Percentiles rank a stretch among this genome's conserved stretches.
phyloP scores from a whole-genome alignment of 2,888 invertebrate species.

The Drosophila dives region DNA sequence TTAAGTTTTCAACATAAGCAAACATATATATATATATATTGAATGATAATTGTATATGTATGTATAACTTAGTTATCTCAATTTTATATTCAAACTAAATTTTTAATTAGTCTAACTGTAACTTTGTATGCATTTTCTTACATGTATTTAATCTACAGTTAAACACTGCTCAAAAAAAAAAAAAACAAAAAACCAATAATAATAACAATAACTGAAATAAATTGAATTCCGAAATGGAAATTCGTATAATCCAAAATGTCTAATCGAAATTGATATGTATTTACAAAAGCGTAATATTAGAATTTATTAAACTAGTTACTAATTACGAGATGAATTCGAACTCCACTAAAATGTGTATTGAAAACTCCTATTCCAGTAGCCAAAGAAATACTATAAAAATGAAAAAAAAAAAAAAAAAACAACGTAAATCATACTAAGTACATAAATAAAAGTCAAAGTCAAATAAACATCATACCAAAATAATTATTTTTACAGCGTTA shows the following conservation, averaged over 20 bases:
- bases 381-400: constrained; percentile 25
- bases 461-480: constrained; percentile 24
- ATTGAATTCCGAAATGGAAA: constrained; percentile 30
- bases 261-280: constrained; percentile 45
- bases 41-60: constrained; percentile 44
- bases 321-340: constrained; percentile 50
- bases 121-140: constrained; percentile 78
- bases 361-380: constrained; percentile 65
- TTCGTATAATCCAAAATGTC: constrained; percentile 43
- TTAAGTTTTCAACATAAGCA: constrained; percentile 39
- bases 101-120: constrained; percentile 78
- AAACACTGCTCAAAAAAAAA: constrained; percentile 50
- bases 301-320: constrained; percentile 57
- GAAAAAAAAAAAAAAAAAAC: too few species aligned
- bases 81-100: constrained; percentile 75
- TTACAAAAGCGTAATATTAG: constrained; percentile 42
- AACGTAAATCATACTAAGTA: constrained; percentile 7
- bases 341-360: constrained; percentile 41
- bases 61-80: constrained; percentile 75
- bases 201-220: constrained; percentile 3
- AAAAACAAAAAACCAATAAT: neutral
- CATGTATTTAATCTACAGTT: constrained; percentile 69
- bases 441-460: constrained; percentile 9
- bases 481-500: constrained; percentile 1
- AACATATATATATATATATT: constrained; percentile 40